These are phyloP conservation scores for Aurelia aurita DNA, from an alignment of 30 jellyfish, hydroid and myxozoan genomes.

Conservation along the genomic window DNA sequence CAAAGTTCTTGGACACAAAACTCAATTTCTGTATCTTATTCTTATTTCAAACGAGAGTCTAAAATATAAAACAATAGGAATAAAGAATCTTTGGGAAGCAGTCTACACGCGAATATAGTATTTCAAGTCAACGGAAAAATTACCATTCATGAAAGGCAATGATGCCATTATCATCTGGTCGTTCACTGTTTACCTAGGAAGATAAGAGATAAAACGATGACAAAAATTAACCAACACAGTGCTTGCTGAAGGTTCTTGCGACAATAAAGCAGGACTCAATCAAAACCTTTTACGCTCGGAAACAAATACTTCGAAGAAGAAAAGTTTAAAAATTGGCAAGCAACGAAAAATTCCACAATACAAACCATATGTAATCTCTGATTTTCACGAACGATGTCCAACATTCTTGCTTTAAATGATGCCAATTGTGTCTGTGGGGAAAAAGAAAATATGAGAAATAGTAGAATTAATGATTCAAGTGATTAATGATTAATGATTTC, in stretches of 20 bases:
- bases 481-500: no score
- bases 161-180: not conserved
- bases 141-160: slow-evolving; percentile 55
- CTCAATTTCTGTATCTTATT: no score
- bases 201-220: not conserved
- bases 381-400: slow-evolving; percentile 67
- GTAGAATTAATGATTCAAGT: no score
- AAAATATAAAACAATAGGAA: no score
- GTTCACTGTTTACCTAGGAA: slow-evolving; percentile 40
- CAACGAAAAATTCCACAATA: not conserved
- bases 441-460: not conserved
- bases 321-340: not conserved
- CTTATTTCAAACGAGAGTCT: no score
- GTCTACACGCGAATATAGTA: no score
- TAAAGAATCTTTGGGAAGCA: no score
- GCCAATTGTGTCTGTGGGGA: slow-evolving; percentile 52
- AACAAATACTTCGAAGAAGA: not conserved
- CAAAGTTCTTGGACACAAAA: no score
- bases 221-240: no score
- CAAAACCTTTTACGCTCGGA: no score
- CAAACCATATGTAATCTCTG: slow-evolving; percentile 69
- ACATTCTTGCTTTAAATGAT: slow-evolving; percentile 57
- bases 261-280: no score
- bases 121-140: not conserved
- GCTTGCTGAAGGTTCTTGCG: no score